Evolutionary conservation across 64 coral and sea anemone species (phyloP), one percentile per base, ranked within the genome.

Genomic region (Exaiptasia diaphana): DNA sequence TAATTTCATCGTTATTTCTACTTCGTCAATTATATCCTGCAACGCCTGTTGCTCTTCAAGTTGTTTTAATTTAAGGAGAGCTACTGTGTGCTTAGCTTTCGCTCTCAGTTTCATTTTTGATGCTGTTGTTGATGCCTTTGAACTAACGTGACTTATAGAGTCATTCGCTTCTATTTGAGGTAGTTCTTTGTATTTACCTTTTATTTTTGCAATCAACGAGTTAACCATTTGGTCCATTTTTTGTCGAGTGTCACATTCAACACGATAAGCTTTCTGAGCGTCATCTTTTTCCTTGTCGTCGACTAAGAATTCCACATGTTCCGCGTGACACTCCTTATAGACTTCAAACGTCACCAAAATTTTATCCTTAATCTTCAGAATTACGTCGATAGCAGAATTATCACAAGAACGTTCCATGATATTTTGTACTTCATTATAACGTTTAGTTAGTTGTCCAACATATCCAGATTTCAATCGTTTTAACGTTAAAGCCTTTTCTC

Each of bases 1-100:
- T 57, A 57, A 57, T 57, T 57, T 57, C 53, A 57, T 57, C 53
- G 21, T 57, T 57, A 57, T 6, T 57, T 57, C 53, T 57, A n/a
- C 53, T 57, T 57, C 53, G 53, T 57, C 53, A 57, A 57, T 57
- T n/a, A 24, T 0, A n/a, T 57, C 53, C 28, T 57, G 53, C 28
- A 57, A 57, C 53, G 20, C 53, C 53, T 57, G 53, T 57, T 3
- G 21, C 5, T 57, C 53, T n/a, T 57, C 17, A 26, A 57, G 53
- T 57, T 57, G 53, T 57, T 57, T 57, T n/a, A 57, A 7, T 57
- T 57, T 57, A 57, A 57, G 53, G 9, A 57, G 53, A 7, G 53
- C 53, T 57, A 57, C 17, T 57, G 53, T 26, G 8, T n/a, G 53
- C 8, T 7, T 57, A 18, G 1, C 53, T 57, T 57, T 26, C 2